Base-by-base conservation (phyloP, 2,888 invertebrate genomes). In the Seira ritae region DNA sequence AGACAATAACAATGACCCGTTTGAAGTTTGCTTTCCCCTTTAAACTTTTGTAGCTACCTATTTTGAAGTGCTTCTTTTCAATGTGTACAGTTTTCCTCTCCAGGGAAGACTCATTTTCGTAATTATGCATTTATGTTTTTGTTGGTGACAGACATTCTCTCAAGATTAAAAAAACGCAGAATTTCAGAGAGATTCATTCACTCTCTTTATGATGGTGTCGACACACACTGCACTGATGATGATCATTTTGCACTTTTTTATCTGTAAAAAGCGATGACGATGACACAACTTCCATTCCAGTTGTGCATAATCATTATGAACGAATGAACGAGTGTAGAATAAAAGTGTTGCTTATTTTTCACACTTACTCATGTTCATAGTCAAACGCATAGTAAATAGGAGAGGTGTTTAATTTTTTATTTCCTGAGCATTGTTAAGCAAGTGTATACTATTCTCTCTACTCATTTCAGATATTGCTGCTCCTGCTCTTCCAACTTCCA, bases 41-140 rank as follows among this genome's bases (percentile, higher is more conserved):
- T 2, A 50, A 50, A 50, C 50, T 8, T 8, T 31, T 31, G 37
- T 31, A 62, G 65, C 22, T 31, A 23, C 23, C 24, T 78, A 68
- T 74, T 17, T 75, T 70, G 71, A 82, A 82, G 82, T 82, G 77
- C 76, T 76, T 76, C 67, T 75, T 82, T 50, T n/a, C 50, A 50
- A 50, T 31, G 31, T 8, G 31, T 31, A 50, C 15, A 50, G 3
- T 12, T 8, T 50, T 3, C 50, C 12, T 50, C 50, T 15, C 50
- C 15, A 3, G 50, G 15, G 15, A n/a, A 50, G 15, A 72, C 82
- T 72, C 82, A 82, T 77, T 72, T 82, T 62, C 71, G 76, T 82
- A 82, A 82, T 82, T 76, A 82, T 77, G 46, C 71, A 24, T 82
- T 82, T 77, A 50, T 50, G 12, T 50, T 50, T 50, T 50, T 50